Base-by-base conservation (phyloP, 2,797 vertebrate species). In the Diglossa cyanea region DNA sequence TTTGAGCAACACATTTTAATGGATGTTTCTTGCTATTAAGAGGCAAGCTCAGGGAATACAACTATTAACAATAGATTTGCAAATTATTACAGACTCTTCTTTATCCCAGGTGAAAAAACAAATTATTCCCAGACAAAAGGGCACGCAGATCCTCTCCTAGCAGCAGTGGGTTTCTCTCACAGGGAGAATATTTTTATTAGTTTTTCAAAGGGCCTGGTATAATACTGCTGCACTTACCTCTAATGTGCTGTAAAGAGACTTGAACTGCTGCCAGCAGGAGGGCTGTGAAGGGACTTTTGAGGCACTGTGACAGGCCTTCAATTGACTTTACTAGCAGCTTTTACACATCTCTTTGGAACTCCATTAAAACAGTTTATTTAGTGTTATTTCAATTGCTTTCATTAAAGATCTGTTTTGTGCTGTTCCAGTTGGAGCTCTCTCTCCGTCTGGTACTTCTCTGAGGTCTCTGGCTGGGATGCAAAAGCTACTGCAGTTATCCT, bases 341-440 rank as follows among this genome's bases (percentile, higher is more conserved):
- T 92, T 89, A 90, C 66, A 75, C 37, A 74, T 92, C 82, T 93
- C 79, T 88, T 95, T 86, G 62, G 82, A 93, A 58, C 44, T 66
- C 76, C 88, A 94, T 92, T 93, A 86, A 90, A 90, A 92, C n/a
- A 84, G 68, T 91, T 95, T 95, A 93, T 94, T 95, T 91, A 93
- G 90, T 81, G 66, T 91, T 92, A 95, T 86, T 94, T 84, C 71
- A 85, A 87, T 94, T 92, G 77, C 74, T 85, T 96, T 95, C 87
- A 85, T 89, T 93, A 92, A 79, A 92, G 19, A n/a, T 58, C 72
- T 93, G 63, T 65, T 95, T 89, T 93, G 78, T 77, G 57, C 75
- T 74, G 61, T 89, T 92, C 77, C 78, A 87, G n/a, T 80, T 83
- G 94, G 78, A 92, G 53, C 17, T 21, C 28, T 51, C 37, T 78